Evolutionary conservation across 2,888 invertebrate genomes (phyloP).

Genomic region (Caenorhabditis sulstoni): DNA sequence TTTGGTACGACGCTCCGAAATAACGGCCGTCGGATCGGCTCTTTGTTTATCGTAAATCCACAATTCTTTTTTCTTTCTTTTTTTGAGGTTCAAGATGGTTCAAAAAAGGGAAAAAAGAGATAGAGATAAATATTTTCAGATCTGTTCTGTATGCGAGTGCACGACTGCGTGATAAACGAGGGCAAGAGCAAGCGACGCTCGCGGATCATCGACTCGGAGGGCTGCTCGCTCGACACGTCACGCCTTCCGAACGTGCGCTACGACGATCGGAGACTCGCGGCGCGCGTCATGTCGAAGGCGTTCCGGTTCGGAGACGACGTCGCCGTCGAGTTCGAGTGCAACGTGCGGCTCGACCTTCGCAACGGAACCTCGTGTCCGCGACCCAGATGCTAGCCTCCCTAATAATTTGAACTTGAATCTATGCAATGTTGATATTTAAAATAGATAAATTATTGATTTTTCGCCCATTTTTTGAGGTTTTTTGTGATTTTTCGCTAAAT

Average conservation of each 20-base stretch:
- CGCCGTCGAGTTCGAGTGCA: constrained; percentile 80
- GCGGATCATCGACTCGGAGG: constrained; percentile 64
- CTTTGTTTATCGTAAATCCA: too few species aligned
- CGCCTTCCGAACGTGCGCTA: constrained; percentile 78
- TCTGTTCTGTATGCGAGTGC: constrained; percentile 80
- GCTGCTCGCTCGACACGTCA: constrained; percentile 78
- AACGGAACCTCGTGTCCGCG: constrained; percentile 72
- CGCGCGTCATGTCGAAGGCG: constrained; percentile 79
- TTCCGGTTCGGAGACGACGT: constrained; percentile 80
- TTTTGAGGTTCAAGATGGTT: background rate
- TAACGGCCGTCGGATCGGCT: too few species aligned
- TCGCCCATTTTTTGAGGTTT: background rate
- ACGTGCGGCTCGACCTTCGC: constrained; percentile 76
- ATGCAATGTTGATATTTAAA: constrained; percentile 29
- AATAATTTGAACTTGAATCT: constrained; percentile 9
- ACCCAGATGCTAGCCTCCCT: constrained; percentile 39
- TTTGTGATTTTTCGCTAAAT: too few species aligned
- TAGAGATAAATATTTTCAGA: constrained; percentile 46
- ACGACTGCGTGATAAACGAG: constrained; percentile 79
- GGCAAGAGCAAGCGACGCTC: constrained; percentile 69
- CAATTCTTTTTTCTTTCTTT: too few species aligned
- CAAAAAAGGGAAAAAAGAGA: too few species aligned
- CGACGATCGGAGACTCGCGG: constrained; percentile 72
- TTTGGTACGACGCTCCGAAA: too few species aligned
- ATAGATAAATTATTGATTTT: constrained; percentile 22